Evolutionary conservation across 92 coral and sea anemone species (phyloP).

Genomic region (Siderastrea radians): DNA sequence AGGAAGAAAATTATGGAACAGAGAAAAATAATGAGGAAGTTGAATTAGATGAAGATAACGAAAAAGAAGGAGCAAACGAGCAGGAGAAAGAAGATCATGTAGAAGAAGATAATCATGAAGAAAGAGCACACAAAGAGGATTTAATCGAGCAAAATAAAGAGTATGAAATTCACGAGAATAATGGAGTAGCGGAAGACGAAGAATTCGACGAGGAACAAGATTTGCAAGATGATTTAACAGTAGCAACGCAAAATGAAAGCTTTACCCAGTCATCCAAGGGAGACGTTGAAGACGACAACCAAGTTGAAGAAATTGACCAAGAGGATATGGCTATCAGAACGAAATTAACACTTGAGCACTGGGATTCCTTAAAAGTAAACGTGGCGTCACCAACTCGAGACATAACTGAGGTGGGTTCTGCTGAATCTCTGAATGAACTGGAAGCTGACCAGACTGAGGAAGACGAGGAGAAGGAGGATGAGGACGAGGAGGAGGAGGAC

Average conservation of each 20-base stretch:
- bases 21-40: background rate
- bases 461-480: background rate
- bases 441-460: background rate
- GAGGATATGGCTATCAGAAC: background rate
- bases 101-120: background rate
- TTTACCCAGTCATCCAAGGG: background rate
- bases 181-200: background rate
- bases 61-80: background rate
- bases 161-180: background rate
- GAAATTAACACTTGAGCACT: constrained; percentile 10
- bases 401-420: constrained; percentile 1
- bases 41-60: background rate
- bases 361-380: constrained; percentile 26
- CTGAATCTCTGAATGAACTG: constrained; percentile 12
- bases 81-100: background rate
- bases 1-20: background rate
- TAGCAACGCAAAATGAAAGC: background rate
- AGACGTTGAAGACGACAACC: background rate
- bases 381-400: constrained; percentile 39
- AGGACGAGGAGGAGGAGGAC: background rate
- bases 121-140: background rate
- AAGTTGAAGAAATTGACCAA: background rate
- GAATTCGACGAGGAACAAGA: background rate
- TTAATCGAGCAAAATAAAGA: background rate
- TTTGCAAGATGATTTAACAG: background rate